Conservation (phyloP, 2,113 vertebrate genomes). For the Bambusicola thoracicus region DNA sequence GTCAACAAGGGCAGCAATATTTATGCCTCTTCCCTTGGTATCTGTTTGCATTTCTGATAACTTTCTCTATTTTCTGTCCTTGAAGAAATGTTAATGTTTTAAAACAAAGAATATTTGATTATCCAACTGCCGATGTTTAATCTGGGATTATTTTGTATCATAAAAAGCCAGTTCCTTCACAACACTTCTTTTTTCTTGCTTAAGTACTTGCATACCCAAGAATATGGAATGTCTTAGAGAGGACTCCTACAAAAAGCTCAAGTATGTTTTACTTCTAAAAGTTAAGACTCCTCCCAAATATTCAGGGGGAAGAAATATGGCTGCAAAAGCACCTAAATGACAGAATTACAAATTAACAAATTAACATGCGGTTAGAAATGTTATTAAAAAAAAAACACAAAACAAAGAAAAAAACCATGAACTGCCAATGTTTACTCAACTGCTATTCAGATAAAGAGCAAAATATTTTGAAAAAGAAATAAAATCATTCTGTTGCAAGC, state of each 20-base stretch:
- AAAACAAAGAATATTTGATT: not conserved
- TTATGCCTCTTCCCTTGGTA: not conserved
- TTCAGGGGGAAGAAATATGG: not conserved
- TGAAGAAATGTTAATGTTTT: not conserved
- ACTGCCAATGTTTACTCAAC: rapidly evolving
- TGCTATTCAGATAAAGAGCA: not conserved
- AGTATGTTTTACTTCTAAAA: not conserved
- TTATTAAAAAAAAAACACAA: not conserved
- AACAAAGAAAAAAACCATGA: not conserved
- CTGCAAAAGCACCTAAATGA: not conserved
- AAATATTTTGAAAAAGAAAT: not conserved
- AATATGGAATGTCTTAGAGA: not conserved
- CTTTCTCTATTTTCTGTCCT: not conserved
- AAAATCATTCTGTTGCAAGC: not conserved
- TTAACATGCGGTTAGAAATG: not conserved
- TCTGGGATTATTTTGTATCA: not conserved
- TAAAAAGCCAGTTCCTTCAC: not conserved
- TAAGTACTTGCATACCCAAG: not conserved
- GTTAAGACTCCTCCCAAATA: not conserved
- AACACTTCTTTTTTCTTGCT: not conserved
- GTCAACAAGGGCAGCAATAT: not conserved
- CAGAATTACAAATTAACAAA: not conserved
- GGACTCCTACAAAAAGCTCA: not conserved
- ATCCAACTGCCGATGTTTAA: not conserved
- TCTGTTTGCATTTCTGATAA: not conserved